Evolutionary conservation across 2,888 invertebrate genomes (phyloP).

Genomic region (Catocala sponsa): DNA sequence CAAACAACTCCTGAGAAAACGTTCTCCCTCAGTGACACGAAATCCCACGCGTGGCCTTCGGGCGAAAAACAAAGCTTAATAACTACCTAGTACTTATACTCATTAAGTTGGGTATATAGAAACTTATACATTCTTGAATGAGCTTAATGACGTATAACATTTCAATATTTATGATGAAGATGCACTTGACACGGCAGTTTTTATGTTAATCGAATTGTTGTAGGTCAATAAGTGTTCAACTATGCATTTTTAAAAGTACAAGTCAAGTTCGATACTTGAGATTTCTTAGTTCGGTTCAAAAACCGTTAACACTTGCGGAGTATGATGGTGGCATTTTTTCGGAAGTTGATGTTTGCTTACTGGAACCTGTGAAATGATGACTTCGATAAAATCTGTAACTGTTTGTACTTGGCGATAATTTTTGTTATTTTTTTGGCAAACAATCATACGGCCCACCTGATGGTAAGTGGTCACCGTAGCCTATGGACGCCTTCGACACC

Average conservation of each 20-base stretch:
- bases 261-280: too few relatives aligned
- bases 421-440: too few relatives aligned
- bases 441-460: too few relatives aligned
- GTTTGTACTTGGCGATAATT: conserved; percentile 20
- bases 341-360: conserved; percentile 9
- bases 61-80: neutral
- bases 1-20: neutral
- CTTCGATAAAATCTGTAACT: conserved; percentile 19
- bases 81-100: too few relatives aligned
- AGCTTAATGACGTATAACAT: neutral
- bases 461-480: too few relatives aligned
- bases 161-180: neutral
- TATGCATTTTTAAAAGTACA: too few relatives aligned
- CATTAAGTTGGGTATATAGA: too few relatives aligned
- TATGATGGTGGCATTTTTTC: conserved; percentile 5
- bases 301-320: conserved; percentile 13
- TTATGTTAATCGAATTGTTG: too few relatives aligned
- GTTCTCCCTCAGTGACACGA: too few relatives aligned
- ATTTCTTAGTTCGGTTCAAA: conserved; percentile 7
- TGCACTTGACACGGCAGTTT: neutral
- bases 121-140: neutral
- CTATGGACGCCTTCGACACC: too few relatives aligned
- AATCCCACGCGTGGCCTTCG: too few relatives aligned
- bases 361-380: conserved; percentile 16
- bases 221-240: too few relatives aligned